Base-by-base conservation (phyloP, 2,113 vertebrate genomes). In the Aphelocoma coerulescens region DNA sequence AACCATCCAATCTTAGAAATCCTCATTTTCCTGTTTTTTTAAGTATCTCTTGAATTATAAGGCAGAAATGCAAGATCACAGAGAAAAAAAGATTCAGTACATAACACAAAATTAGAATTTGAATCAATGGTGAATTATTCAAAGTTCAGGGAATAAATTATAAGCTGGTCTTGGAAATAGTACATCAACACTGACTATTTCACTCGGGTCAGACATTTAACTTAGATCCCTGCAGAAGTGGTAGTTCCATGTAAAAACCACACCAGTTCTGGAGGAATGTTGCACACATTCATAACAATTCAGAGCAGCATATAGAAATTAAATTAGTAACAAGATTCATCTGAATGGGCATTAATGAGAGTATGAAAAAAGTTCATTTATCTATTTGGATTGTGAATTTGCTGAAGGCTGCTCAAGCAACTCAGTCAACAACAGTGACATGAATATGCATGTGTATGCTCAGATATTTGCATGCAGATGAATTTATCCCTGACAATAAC, bases 401-500 rank as follows among this genome's bases (percentile, higher is more conserved):
- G 74, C 79, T 76, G 84, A 92, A 95, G 63, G 28, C 68, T 89
- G 83, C 49, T 91, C 37, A 21, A 80, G 76, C 37, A 95, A 66
- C 52, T 83, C 46, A 55, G 46, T 75, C 84, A 69, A 73, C 65
- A 68, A 39, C 54, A 61, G 41, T 16, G 15, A 22, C 22, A 61
- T 89, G 52, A 75, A 86, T 92, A 88, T 94, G 72, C 57, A 74
- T 63, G 33, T 39, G 30, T 66, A 75, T 37, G 35, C 27, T 79
- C 7, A 12, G 44, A 58, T 46, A 88, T 91, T 59, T 91, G 85
- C 67, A 91, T 63, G 62, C 30, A 59, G 26, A 80, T 86, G 30
- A 74, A 92, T 80, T 84, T 80, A 59, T 81, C 68, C 74, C 30
- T 61, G 82, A 94, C 66, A 95, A 78, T 85, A 94, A 85, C 63